Base-by-base conservation (phyloP, 2,888 invertebrate species). In the Serripes groenlandicus region DNA sequence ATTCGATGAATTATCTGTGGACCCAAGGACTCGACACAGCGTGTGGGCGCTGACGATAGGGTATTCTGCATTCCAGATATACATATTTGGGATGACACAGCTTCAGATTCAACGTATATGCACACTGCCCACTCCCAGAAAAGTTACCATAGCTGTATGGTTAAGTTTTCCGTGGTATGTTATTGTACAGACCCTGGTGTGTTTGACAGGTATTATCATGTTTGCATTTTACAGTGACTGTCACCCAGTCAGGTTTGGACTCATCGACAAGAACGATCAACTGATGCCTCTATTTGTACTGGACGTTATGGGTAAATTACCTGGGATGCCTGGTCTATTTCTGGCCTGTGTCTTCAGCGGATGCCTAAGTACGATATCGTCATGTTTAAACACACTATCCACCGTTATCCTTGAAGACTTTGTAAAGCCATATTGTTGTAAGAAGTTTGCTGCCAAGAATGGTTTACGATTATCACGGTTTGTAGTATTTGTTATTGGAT, bases 261-360 rank as follows among this genome's bases (percentile, higher is more conserved):
- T 71, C 7, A 32, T 58, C 15, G 23, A 32, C 56, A 71, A 56
- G 26, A 62, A 70, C 30, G 78, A 78, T 32, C 97, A 98, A 93
- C 95, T 98, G 58, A 96, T 98, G 82, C 98, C 98, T 0, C 96
- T 97, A 34, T 98, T 97, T 93, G 97, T 98, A 28, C 97, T 98
- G 95, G 96, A 97, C 80, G 96, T 96, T 84, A 96, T 98, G 93
- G 97, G 97, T 0, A 93, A 96, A 62, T 95, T 96, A 58, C 96
- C 96, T 52, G 98, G 98, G 0, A 95, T 98, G 0, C 97, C 98
- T 0, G 98, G 98, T 5, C 96, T 98, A 91, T 98, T 99, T 94
- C 98, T 98, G 0, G 97, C 98, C 2, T 98, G 98, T 28, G 97
- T 99, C 83, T 98, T 98, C 94, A 98, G 98, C 34, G 98, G 98